Evolutionary conservation across 2,888 invertebrate genomes (phyloP), one percentile per base, ranked within the genome.

Genomic region (Pterostichus madidus): DNA sequence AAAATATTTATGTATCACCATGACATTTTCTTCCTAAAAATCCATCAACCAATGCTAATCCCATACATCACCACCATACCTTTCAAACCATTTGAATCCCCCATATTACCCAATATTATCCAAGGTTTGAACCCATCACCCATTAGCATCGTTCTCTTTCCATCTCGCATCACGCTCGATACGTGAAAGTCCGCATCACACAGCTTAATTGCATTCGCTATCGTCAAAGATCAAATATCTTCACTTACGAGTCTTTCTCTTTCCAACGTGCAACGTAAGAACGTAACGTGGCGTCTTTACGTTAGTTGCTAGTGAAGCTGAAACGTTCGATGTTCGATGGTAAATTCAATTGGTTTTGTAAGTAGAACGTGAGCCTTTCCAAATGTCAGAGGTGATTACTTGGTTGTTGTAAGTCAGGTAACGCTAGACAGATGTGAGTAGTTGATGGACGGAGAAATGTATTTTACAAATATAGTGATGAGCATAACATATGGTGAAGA

Each of bases 331-430:
- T 39, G 68, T 15, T 71, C 68, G 39, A 35, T 39, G 39, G 24
- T 71, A 71, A 71, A 71, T 71, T 71, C 68, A 71, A 71, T 71
- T 71, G 68, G 68, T 39, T n/a, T 56, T 56, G 39, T 15, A 71
- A 71, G 68, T 71, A 44, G 68, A 71, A 71, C 68, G 68, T 71
- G 68, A 39, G 15, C 68, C 68, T 44, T 44, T 71, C 68, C 68
- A 71, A 71, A 71, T 71, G 68, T 71, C 68, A 71, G 44, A 71
- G 68, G 68, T 71, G 68, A 71, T 71, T 17, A 71, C 68, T 17
- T 10, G 5, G 52, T 52, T 17, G 56, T 56, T 17, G 56, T 56
- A 56, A 5, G 15, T 13, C 7, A 56, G 13, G 15, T 49, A 49
- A 56, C 17, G 6, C 24, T 17, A 56, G 17, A 56, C 56, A 56